Percentiles rank a stretch among this genome's conserved stretches.
These are phyloP conservation scores for Agrochola circellaris DNA, from an alignment of 2,888 invertebrate species.

Conservation along the genomic window DNA sequence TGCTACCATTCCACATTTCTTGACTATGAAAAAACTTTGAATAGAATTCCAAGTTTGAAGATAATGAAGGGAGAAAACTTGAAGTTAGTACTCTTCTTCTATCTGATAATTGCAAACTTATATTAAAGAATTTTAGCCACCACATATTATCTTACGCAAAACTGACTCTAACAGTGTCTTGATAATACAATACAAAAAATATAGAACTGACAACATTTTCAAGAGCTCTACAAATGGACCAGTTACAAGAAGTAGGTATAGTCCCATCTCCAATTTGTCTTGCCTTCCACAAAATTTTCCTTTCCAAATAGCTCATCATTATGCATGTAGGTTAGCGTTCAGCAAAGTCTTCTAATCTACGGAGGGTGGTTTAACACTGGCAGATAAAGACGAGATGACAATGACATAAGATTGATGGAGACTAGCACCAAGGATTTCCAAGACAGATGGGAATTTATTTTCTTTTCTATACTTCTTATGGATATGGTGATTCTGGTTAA, in stretches of 20 bases:
- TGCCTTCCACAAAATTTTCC: constrained; percentile 28
- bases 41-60: constrained; percentile 7
- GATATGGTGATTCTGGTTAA: constrained; percentile 8
- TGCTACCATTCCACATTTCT: not conserved
- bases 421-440: constrained; percentile 65
- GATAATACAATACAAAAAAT: not conserved
- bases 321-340: constrained; percentile 56
- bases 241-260: constrained; percentile 5
- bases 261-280: constrained; percentile 16
- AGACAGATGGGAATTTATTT: constrained; percentile 72
- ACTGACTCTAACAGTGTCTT: not conserved
- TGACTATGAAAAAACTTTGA: constrained; percentile 2
- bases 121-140: not conserved
- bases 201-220: not conserved
- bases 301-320: constrained; percentile 54
- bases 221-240: constrained; percentile 6
- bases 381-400: constrained; percentile 69
- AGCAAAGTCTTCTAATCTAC: constrained; percentile 60
- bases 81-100: not conserved
- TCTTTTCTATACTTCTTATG: constrained; percentile 21
- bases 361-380: constrained; percentile 50
- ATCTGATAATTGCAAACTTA: not conserved
- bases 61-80: constrained; percentile 10
- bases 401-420: constrained; percentile 81
- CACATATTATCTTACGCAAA: not conserved